These are phyloP conservation scores for Sphaeramia orbicularis DNA, from an alignment of 2,797 vertebrate species.

Conservation along the genomic window DNA sequence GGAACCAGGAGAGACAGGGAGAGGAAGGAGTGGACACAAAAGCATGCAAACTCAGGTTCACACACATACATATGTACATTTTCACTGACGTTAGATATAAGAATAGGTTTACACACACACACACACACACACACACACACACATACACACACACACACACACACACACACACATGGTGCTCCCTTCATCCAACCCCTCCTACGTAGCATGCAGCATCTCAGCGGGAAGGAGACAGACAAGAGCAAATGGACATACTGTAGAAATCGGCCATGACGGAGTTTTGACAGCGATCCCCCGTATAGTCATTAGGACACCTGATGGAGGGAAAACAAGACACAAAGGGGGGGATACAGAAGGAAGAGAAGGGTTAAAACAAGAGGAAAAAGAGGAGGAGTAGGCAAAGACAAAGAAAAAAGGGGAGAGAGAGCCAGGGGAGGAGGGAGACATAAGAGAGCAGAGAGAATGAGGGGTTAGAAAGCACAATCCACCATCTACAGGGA, in stretches of 20 bases:
- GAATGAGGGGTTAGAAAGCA: slow-evolving; percentile 88
- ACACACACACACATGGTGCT: no score
- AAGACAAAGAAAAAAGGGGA: slow-evolving; percentile 62
- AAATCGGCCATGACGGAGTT: slow-evolving; percentile 99
- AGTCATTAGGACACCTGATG: slow-evolving; percentile 99
- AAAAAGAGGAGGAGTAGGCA: slow-evolving; percentile 40
- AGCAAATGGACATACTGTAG: slow-evolving; percentile 98
- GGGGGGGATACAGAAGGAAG: slow-evolving; percentile 73
- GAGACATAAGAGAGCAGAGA: slow-evolving; percentile 88
- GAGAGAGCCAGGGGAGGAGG: slow-evolving; percentile 44
- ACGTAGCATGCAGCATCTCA: slow-evolving; percentile 75
- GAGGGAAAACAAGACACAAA: slow-evolving; percentile 92
- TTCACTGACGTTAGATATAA: slow-evolving; percentile 34
- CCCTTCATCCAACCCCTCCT: slow-evolving; percentile 56
- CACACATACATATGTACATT: slow-evolving; percentile 34
- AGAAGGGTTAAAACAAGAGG: slow-evolving; percentile 57
- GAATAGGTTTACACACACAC: slow-evolving; percentile 23
- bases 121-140: slow-evolving; percentile 27
- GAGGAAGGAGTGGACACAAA: slow-evolving; percentile 61
- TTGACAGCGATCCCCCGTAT: slow-evolving; percentile 99
- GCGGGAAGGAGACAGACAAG: slow-evolving; percentile 82
- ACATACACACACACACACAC: slow-evolving; percentile 35
- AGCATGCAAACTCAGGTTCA: slow-evolving; percentile 51
- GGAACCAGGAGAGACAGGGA: slow-evolving; percentile 65
- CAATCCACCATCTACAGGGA: slow-evolving; percentile 74